Conservation (phyloP, 2,888 invertebrate genomes). For the Myopa testacea region DNA sequence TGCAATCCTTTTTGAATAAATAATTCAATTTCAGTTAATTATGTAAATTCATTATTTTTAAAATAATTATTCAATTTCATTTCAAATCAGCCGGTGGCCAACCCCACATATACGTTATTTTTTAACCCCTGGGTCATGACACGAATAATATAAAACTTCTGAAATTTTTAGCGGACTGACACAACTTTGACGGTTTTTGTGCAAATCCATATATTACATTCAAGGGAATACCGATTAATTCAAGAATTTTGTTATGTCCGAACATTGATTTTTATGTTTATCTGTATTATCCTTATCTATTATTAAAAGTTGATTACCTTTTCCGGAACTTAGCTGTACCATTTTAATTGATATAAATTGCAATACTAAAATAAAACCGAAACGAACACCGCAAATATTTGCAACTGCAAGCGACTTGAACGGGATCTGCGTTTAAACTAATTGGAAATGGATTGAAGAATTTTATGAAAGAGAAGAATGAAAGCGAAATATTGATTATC, state of each 20-base stretch:
- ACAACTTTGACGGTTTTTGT: neutral
- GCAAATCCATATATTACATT: neutral
- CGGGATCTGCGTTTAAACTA: slow-evolving; percentile 62
- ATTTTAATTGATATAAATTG: slow-evolving; percentile 7
- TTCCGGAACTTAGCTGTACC: slow-evolving; percentile 30
- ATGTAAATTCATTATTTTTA: no score
- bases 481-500: slow-evolving; percentile 30
- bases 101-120: neutral
- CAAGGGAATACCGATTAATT: neutral
- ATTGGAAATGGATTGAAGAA: slow-evolving; percentile 32
- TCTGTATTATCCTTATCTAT: neutral
- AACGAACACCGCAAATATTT: neutral
- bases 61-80: neutral
- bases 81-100: neutral
- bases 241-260: neutral
- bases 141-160: neutral
- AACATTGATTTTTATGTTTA: neutral
- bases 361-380: neutral
- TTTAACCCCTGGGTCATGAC: neutral
- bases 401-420: slow-evolving; percentile 50
- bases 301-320: slow-evolving; percentile 15
- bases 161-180: neutral
- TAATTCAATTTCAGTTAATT: neutral
- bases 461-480: slow-evolving; percentile 25
- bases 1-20: neutral